A percentile compares a stretch with the other conserved stretches of the same genome.
These are phyloP conservation scores for Paracyclopina nana DNA, from an alignment of 1,140 invertebrate species.

Conservation along the genomic window DNA sequence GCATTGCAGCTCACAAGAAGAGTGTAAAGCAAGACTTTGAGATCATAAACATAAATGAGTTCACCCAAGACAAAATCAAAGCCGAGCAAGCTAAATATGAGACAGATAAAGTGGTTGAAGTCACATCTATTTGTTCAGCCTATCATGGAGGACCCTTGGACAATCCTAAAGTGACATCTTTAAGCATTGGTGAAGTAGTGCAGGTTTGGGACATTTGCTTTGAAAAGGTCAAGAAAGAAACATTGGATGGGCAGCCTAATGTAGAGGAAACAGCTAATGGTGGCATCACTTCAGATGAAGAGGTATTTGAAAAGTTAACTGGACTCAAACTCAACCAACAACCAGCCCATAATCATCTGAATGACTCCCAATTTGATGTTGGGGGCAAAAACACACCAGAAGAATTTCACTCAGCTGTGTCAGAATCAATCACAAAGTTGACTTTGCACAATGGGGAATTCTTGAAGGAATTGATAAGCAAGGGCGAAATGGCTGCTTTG, in stretches of 20 bases:
- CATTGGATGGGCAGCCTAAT: no score
- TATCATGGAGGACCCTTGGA: slow-evolving; percentile 12
- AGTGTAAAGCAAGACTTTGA: neutral
- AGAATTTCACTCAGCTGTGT: neutral
- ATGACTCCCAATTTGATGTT: no score
- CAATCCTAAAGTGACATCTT: slow-evolving; percentile 8
- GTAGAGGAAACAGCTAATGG: neutral
- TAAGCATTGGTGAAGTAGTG: neutral
- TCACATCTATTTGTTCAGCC: neutral
- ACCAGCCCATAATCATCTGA: no score
- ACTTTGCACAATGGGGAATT: neutral
- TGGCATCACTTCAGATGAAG: slow-evolving; percentile 3
- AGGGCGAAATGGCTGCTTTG: neutral
- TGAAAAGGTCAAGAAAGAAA: neutral
- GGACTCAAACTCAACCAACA: no score
- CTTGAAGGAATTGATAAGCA: neutral
- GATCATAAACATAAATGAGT: slow-evolving; percentile 3
- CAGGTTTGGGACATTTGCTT: slow-evolving; percentile 12
- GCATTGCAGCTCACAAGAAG: neutral
- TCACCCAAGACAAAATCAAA: slow-evolving; percentile 6
- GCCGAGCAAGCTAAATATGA: neutral
- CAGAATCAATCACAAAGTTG: slow-evolving; percentile 5
- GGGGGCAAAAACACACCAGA: neutral
- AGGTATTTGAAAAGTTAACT: slow-evolving; percentile 4
- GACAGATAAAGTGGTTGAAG: neutral